Conservation (phyloP, 2,888 invertebrate species). For the Dolomedes plantarius region DNA sequence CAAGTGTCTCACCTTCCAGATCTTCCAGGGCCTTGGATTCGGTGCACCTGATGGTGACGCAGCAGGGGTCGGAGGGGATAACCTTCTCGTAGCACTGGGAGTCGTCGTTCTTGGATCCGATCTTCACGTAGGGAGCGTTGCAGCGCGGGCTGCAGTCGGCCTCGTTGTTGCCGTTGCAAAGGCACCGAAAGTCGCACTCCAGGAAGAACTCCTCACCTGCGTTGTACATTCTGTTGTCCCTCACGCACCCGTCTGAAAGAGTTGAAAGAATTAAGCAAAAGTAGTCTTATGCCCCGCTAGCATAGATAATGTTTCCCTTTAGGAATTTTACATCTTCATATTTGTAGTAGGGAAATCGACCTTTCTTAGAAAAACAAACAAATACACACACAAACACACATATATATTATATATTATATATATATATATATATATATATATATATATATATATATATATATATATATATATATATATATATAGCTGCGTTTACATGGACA, state of each 20-base stretch:
- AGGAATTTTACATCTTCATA: too few relatives aligned
- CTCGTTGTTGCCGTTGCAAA: conserved; percentile 82
- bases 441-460: too few relatives aligned
- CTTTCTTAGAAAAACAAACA: too few relatives aligned
- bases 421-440: too few relatives aligned
- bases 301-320: too few relatives aligned
- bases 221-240: conserved; percentile 73
- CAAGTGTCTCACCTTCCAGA: conserved; percentile 26
- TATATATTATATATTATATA: too few relatives aligned
- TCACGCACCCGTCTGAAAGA: conserved; percentile 75
- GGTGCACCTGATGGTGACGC: conserved; percentile 72
- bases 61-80: conserved; percentile 79
- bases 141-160: conserved; percentile 85
- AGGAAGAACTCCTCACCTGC: conserved; percentile 83
- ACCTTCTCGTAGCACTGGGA: conserved; percentile 85
- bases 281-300: too few relatives aligned
- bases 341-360: too few relatives aligned
- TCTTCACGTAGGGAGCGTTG: conserved; percentile 82
- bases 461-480: too few relatives aligned
- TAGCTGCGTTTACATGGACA: too few relatives aligned
- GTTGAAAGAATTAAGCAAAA: neutral
- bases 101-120: conserved; percentile 83
- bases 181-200: conserved; percentile 87
- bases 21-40: conserved; percentile 40
- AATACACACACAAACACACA: too few relatives aligned